Evolutionary conservation across 1,140 invertebrate genomes (phyloP).

Genomic region (Nylanderia fulva): DNA sequence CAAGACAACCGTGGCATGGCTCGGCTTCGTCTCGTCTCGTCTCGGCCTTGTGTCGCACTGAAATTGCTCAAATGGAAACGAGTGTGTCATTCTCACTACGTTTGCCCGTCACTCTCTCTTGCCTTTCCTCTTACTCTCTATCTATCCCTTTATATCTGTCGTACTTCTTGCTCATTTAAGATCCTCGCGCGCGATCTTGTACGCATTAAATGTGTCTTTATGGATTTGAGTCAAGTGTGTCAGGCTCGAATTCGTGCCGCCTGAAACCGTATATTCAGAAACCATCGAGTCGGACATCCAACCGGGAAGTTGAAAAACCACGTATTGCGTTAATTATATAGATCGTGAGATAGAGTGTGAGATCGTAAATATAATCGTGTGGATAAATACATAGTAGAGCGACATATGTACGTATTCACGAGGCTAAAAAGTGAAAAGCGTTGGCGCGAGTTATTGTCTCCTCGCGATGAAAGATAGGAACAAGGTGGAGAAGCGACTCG

Average conservation of each 20-base stretch:
- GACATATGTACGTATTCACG: background rate
- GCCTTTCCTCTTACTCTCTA: background rate
- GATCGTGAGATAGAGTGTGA: no score
- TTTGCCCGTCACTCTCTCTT: constrained; percentile 73
- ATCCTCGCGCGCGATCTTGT: background rate
- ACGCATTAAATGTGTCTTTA: constrained; percentile 27
- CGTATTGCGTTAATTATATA: constrained; percentile 37
- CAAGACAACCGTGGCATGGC: constrained; percentile 72
- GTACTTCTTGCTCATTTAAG: constrained; percentile 55
- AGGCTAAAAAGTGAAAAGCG: constrained; percentile 62
- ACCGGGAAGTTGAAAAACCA: background rate
- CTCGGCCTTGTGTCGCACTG: constrained; percentile 73
- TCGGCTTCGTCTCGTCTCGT: constrained; percentile 54
- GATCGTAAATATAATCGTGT: constrained; percentile 29
- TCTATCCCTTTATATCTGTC: constrained; percentile 9
- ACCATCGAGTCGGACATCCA: background rate
- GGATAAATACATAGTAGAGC: background rate
- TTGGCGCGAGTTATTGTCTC: constrained; percentile 72
- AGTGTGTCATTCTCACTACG: constrained; percentile 79
- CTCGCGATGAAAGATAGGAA: constrained; percentile 71
- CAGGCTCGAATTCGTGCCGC: background rate
- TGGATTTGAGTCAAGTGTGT: background rate
- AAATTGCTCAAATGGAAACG: constrained; percentile 80
- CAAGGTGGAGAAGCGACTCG: constrained; percentile 54
- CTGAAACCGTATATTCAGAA: background rate